phyloP scores from a whole-genome alignment of 2,888 invertebrate genomes.

The Syrphus vitripennis region DNA sequence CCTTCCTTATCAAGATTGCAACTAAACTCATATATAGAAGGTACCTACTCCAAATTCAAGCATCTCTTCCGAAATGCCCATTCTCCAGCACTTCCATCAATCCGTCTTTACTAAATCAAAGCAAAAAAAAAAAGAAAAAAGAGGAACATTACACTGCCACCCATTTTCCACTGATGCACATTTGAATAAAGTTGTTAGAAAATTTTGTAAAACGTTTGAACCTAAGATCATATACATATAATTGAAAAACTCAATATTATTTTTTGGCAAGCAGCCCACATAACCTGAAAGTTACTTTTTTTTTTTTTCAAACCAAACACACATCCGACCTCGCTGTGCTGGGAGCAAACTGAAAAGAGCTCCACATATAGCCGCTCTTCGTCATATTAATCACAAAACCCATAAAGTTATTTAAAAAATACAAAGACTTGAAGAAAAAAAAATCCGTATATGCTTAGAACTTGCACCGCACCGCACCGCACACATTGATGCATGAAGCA shows the following conservation, averaged over 20 bases:
- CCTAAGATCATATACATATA: slow-evolving; percentile 57
- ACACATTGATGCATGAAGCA: slow-evolving; percentile 42
- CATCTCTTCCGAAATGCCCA: neutral
- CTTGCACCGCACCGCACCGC: slow-evolving; percentile 6
- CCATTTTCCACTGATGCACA: slow-evolving; percentile 23
- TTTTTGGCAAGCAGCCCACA: slow-evolving; percentile 65
- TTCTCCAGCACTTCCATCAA: neutral
- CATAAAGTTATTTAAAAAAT: slow-evolving; percentile 58
- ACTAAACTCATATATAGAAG: neutral
- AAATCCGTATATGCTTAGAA: neutral
- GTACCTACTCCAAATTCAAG: neutral
- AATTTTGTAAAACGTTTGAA: slow-evolving; percentile 62
- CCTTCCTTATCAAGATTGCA: neutral
- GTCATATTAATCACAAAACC: slow-evolving; percentile 68
- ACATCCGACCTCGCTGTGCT: neutral
- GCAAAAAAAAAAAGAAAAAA: neutral
- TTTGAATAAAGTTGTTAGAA: slow-evolving; percentile 57
- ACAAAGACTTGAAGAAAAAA: slow-evolving; percentile 2
- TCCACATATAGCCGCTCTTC: slow-evolving; percentile 24
- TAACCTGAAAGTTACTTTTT: slow-evolving; percentile 48
- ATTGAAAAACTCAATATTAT: slow-evolving; percentile 69
- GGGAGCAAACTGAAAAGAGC: neutral
- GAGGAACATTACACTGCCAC: neutral
- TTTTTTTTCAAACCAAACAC: slow-evolving; percentile 16
- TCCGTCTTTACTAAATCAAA: neutral